These are phyloP conservation scores for Octopus sinensis DNA, from an alignment of 1,140 invertebrate species.

Conservation along the genomic window DNA sequence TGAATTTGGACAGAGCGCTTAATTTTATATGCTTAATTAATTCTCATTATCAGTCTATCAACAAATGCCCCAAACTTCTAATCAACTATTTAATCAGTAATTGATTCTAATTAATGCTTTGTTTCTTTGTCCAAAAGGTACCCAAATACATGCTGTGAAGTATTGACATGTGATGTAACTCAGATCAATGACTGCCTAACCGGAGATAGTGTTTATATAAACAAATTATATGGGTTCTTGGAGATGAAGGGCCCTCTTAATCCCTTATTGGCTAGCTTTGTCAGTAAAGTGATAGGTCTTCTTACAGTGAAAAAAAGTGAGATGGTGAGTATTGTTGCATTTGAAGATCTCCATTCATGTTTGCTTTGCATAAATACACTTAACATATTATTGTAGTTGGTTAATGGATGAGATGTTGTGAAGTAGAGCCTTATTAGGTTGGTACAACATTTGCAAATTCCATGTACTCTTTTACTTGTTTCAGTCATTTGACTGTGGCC, in stretches of 20 bases:
- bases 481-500: too few relatives aligned
- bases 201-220: constrained; percentile 72
- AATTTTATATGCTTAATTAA: too few relatives aligned
- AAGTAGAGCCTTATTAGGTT: background rate
- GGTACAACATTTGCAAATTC: background rate
- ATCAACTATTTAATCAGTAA: too few relatives aligned
- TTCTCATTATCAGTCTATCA: too few relatives aligned
- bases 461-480: background rate
- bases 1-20: too few relatives aligned
- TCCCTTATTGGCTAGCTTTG: constrained; percentile 90
- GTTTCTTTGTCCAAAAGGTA: constrained; percentile 46
- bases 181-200: constrained; percentile 81
- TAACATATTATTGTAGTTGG: background rate
- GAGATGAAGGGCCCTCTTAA: constrained; percentile 83
- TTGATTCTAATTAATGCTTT: background rate
- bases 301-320: constrained; percentile 77
- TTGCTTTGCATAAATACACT: background rate
- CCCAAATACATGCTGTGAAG: constrained; percentile 87
- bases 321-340: constrained; percentile 60
- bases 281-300: constrained; percentile 88
- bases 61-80: too few relatives aligned
- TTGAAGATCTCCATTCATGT: background rate
- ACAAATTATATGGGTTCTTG: constrained; percentile 81
- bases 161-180: constrained; percentile 84
- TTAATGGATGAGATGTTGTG: background rate